Evolutionary conservation across 2,797 vertebrate species (phyloP), one percentile per base, ranked within the genome.

Genomic region (Threskiornis aethiopicus): DNA sequence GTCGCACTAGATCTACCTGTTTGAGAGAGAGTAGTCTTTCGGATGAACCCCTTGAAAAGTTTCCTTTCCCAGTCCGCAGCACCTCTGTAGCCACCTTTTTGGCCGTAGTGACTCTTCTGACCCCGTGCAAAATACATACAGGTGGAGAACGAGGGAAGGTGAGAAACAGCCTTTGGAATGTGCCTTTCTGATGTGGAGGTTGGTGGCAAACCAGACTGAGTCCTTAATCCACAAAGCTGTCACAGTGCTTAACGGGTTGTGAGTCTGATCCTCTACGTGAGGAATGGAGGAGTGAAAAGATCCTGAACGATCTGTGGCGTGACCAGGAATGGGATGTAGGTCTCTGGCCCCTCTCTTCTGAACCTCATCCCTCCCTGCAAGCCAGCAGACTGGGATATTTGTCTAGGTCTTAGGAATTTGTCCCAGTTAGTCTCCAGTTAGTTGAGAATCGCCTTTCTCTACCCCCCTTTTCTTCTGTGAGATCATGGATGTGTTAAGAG

Each of bases 401-500:
- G 62, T 51, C 24, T 29, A 28, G 62, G 25, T 35, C 58, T 44
- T 33, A 11, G 54, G 37, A 69, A 57, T 61, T 79, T 72, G 51
- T 77, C 82, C 87, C 57, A 31, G 29, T 80, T 81, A 57, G 28
- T 71, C 44, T 49, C 16, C 20, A 18, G 26, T 86, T 67, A 22
- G 49, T 3, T 35, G 44, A 29, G 55, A 89, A 65, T 84, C 0
- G 0, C 29, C 77, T 19, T 58, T 76, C 54, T 80, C 25, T 49
- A 9, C 20, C 19, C 25, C 5, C 3, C 13, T 61, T 55, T 64
- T 52, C 28, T 47, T 46, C 61, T 52, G 14, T 19, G 82, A 65
- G 44, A 29, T 73, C 44, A 49, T 0, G 2, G 28, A 42, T 0
- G 2, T 2, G 11, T 31, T 39, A 54, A 58, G 57, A 24, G 31